Percentiles rank a stretch among this genome's conserved stretches.
These are phyloP conservation scores for Atopsyche davidsoni DNA, from an alignment of 1,140 invertebrate genomes.

Conservation along the genomic window DNA sequence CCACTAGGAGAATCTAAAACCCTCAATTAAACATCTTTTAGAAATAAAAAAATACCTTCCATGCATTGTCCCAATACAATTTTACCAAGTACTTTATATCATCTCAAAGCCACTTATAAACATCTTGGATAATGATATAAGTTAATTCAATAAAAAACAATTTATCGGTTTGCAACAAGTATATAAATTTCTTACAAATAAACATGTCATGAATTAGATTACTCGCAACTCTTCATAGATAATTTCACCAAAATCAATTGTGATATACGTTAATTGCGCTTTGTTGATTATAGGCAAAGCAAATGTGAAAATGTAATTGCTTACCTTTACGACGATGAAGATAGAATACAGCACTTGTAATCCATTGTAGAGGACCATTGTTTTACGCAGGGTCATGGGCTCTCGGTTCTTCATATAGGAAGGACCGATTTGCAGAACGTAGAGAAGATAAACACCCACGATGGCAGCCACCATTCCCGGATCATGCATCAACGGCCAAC, in stretches of 20 bases:
- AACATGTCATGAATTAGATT: too few relatives aligned
- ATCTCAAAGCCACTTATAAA: too few relatives aligned
- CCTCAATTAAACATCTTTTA: too few relatives aligned
- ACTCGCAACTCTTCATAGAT: background rate
- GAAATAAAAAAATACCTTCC: too few relatives aligned
- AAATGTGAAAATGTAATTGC: background rate
- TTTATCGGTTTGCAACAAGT: too few relatives aligned
- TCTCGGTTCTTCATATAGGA: constrained; percentile 56
- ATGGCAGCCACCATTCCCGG: constrained; percentile 42
- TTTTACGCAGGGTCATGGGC: constrained; percentile 52
- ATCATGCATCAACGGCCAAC: constrained; percentile 35
- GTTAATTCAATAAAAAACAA: too few relatives aligned
- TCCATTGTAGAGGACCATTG: constrained; percentile 60
- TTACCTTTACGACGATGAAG: constrained; percentile 45
- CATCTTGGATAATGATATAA: too few relatives aligned
- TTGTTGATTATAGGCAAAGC: background rate
- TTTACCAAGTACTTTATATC: too few relatives aligned
- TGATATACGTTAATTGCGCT: background rate
- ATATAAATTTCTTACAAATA: too few relatives aligned
- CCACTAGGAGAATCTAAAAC: too few relatives aligned
- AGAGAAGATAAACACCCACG: constrained; percentile 54
- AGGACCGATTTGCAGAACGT: constrained; percentile 55
- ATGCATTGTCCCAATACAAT: too few relatives aligned
- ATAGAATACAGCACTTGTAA: constrained; percentile 49
- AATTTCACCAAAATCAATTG: background rate